A percentile compares a stretch with the other conserved stretches of the same genome.
phyloP scores from a whole-genome alignment of 23 tunicate species.

The Diplosoma virens region DNA sequence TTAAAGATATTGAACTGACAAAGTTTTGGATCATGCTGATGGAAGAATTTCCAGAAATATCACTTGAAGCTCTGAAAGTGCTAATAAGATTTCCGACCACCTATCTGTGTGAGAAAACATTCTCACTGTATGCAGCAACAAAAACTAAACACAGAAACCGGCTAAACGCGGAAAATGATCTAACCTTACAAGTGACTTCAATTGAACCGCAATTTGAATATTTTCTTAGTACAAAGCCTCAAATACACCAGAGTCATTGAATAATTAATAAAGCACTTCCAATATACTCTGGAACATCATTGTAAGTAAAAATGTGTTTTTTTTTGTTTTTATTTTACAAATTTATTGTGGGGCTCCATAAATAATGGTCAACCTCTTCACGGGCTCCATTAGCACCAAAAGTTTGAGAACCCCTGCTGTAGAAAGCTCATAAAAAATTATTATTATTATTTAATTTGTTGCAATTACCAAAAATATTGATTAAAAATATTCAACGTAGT shows the following conservation, averaged over 20 bases:
- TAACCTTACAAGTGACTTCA: constrained; percentile 19
- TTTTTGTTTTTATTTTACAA: constrained; percentile 24
- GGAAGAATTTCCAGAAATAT: constrained; percentile 30
- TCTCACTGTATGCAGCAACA: constrained; percentile 17
- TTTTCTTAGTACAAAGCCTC: constrained; percentile 1
- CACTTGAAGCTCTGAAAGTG: constrained; percentile 18
- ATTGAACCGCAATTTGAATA: constrained; percentile 25
- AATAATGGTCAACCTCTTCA: constrained; percentile 21
- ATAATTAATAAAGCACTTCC: constrained; percentile 30
- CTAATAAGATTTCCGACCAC: constrained; percentile 21
- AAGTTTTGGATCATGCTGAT: constrained; percentile 27
- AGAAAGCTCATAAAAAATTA: too few species aligned
- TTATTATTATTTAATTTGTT: too few species aligned
- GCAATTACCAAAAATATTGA: too few species aligned
- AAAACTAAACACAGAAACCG: constrained; percentile 8
- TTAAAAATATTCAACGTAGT: too few species aligned
- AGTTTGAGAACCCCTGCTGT: constrained; percentile 21
- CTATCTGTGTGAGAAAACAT: constrained; percentile 24
- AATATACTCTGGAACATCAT: constrained; percentile 13
- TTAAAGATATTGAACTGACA: constrained; percentile 17
- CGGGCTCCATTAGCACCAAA: constrained; percentile 20
- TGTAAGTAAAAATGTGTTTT: constrained; percentile 19
- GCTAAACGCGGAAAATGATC: constrained; percentile 24
- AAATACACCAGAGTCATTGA: constrained; percentile 19
- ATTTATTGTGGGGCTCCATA: constrained; percentile 22